Evolutionary conservation across 2,113 vertebrate genomes (phyloP), one percentile per base, ranked within the genome.

Genomic region (Numida meleagris): DNA sequence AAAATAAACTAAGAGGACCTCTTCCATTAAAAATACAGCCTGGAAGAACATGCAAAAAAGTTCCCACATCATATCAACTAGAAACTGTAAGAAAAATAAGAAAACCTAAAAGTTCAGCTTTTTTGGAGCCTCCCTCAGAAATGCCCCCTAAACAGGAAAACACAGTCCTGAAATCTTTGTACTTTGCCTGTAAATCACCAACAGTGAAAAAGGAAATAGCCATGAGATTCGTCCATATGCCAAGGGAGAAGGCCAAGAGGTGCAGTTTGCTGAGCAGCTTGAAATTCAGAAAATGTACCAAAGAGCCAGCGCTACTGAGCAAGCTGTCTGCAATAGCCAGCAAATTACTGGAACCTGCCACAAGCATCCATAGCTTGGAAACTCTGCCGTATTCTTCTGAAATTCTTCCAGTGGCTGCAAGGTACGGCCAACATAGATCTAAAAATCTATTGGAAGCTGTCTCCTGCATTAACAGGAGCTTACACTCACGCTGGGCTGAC

Each of bases 281-380:
- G 91, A 94, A 74, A 84, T 88, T 88, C 75, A 92, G 90, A 71
- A 97, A 96, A 92, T 59, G 78, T 95, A 97, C 97, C 97, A 97
- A 98, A 98, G 98, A 98, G 53, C 95, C 88, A 65, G 82, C 91
- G 40, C 87, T 98, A 92, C 59, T 98, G 71, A 94, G 57, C 88
- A 96, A 95, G 92, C 96, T 98, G 42, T 97, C 98, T 75, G n/a
- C 85, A 71, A 81, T 98, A 62, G 98, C 98, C 53, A 94, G 81
- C 87, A 97, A 71, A 66, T 93, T 98, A 65, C 73, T 96, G 81
- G 84, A 68, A 51, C 96, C 96, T 24, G 88, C 84, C 31, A 43
- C 95, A 27, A 95, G 83, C 38, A 50, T 46, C 50, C 77, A 34
- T 63, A 72, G 70, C n/a, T 50, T 78, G 4, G 84, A 89, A 50